These are phyloP conservation scores for Leucophenga varia DNA, from an alignment of 1,140 invertebrate species.

Conservation along the genomic window DNA sequence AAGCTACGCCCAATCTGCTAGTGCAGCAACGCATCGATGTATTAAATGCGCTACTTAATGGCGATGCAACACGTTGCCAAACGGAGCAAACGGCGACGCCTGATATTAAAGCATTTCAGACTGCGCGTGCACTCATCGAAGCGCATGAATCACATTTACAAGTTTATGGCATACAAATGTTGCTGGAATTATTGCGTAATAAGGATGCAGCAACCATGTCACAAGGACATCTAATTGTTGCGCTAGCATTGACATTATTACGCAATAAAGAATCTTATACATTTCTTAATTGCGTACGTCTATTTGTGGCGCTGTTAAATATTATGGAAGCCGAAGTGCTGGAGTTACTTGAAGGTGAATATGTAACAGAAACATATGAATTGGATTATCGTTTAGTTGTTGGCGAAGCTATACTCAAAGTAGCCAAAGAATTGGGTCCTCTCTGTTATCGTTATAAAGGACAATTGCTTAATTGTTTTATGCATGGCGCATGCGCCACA, in stretches of 20 bases:
- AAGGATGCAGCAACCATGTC: slow-evolving; percentile 29
- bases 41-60: slow-evolving; percentile 19
- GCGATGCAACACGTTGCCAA: neutral
- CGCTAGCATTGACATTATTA: slow-evolving; percentile 35
- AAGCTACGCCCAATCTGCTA: slow-evolving; percentile 11
- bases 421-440: slow-evolving; percentile 68
- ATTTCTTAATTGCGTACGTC: slow-evolving; percentile 47
- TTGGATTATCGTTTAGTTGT: slow-evolving; percentile 66
- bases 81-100: neutral
- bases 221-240: slow-evolving; percentile 40
- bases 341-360: slow-evolving; percentile 44
- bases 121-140: slow-evolving; percentile 36
- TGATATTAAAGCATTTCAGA: slow-evolving; percentile 19
- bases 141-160: slow-evolving; percentile 37
- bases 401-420: slow-evolving; percentile 75
- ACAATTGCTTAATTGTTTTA: slow-evolving; percentile 68
- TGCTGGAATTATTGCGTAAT: slow-evolving; percentile 33
- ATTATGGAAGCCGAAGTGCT: slow-evolving; percentile 45
- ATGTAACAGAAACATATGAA: slow-evolving; percentile 30
- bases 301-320: slow-evolving; percentile 40
- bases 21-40: slow-evolving; percentile 19
- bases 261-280: slow-evolving; percentile 48
- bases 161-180: slow-evolving; percentile 44
- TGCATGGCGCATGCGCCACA: slow-evolving; percentile 64
- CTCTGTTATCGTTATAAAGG: slow-evolving; percentile 68